These are phyloP conservation scores for Muricea muricata DNA, from an alignment of 92 coral and sea anemone genomes.

Conservation along the genomic window DNA sequence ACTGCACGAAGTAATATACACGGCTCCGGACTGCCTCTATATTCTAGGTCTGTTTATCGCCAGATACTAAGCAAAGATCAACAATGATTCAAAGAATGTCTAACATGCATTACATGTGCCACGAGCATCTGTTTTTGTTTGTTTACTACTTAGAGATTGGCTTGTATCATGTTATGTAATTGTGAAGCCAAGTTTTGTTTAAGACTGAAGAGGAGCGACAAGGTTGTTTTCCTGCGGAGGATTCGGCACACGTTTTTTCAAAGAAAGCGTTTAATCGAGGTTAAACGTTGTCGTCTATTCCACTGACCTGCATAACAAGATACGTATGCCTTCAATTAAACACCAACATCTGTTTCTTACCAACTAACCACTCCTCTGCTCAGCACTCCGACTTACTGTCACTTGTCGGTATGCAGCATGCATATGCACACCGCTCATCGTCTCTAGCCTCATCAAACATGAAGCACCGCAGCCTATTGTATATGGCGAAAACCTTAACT, in stretches of 20 bases:
- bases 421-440: too few relatives aligned
- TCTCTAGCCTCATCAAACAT: too few relatives aligned
- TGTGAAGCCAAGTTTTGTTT: background rate
- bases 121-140: slow-evolving; percentile 20
- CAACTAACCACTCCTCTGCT: background rate
- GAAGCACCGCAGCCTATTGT: background rate
- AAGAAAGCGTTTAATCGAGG: slow-evolving; percentile 16
- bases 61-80: slow-evolving; percentile 42
- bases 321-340: background rate
- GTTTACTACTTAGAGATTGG: background rate
- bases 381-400: background rate
- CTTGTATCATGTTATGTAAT: background rate
- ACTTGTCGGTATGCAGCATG: background rate
- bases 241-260: background rate
- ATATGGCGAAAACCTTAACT: background rate
- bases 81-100: slow-evolving; percentile 42
- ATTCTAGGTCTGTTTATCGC: slow-evolving; percentile 47
- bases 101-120: background rate
- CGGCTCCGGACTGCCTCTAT: slow-evolving; percentile 45
- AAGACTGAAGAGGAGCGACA: background rate
- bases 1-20: slow-evolving; percentile 15
- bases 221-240: background rate
- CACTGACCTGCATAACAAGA: background rate
- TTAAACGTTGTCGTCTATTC: background rate
- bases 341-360: slow-evolving; percentile 3